Evolutionary conservation across 1,140 invertebrate genomes (phyloP).

Genomic region (Lethrus apterus): DNA sequence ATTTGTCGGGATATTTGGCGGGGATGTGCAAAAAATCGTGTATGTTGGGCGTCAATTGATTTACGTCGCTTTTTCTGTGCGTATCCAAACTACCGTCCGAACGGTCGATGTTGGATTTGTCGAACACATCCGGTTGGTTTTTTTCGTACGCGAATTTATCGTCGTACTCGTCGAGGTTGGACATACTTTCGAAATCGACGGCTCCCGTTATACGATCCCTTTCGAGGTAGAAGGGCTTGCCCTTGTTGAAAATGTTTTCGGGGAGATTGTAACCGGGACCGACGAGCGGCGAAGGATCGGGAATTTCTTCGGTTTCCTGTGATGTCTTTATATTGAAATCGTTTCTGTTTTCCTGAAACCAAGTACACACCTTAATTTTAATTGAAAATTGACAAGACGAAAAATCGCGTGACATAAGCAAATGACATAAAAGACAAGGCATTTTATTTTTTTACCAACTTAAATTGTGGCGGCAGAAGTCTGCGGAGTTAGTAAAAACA

Average conservation of each 20-base stretch:
- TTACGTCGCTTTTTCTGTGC: constrained; percentile 47
- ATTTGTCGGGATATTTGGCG: constrained; percentile 57
- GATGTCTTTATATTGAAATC: background rate
- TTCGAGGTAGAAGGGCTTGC: constrained; percentile 61
- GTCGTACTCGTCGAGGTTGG: constrained; percentile 40
- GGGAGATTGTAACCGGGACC: constrained; percentile 39
- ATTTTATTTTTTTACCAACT: background rate
- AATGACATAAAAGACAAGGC: no score
- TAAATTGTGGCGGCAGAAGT: no score
- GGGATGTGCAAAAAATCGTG: constrained; percentile 65
- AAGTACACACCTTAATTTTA: no score
- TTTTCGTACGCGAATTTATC: constrained; percentile 32
- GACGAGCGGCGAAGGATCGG: constrained; percentile 35
- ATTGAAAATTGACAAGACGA: no score
- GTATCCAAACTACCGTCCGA: constrained; percentile 38
- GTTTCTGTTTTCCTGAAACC: no score
- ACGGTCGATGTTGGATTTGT: constrained; percentile 39
- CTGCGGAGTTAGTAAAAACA: no score
- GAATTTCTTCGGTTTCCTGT: constrained; percentile 31
- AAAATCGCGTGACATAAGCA: no score
- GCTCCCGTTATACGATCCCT: constrained; percentile 60
- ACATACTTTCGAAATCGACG: constrained; percentile 53
- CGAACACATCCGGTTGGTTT: constrained; percentile 30
- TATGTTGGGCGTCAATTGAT: constrained; percentile 52
- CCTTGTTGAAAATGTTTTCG: constrained; percentile 52